These are phyloP conservation scores for Caenorhabditis uteleia DNA, from an alignment of 2,888 invertebrate species.

Conservation along the genomic window DNA sequence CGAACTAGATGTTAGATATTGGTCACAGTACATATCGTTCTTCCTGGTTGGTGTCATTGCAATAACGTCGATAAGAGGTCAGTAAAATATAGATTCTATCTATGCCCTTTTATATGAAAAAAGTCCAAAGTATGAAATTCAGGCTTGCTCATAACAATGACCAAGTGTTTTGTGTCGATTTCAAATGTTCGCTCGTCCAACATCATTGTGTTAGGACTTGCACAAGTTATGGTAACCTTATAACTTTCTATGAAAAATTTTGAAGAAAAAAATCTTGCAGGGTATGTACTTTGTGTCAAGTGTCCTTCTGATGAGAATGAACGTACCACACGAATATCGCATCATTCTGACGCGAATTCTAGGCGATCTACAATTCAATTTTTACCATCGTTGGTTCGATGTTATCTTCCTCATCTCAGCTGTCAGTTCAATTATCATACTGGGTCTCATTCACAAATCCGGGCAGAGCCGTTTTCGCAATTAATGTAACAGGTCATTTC, in stretches of 20 bases:
- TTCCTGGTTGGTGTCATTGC: conserved; percentile 95
- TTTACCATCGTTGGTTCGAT: conserved; percentile 99
- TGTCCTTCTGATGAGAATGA: conserved; percentile 96
- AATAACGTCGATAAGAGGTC: conserved; percentile 90
- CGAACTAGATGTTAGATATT: conserved; percentile 93
- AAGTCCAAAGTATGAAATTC: neutral
- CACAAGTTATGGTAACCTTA: conserved; percentile 86
- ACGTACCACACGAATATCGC: conserved; percentile 94
- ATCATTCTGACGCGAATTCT: conserved; percentile 79
- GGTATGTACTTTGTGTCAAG: conserved; percentile 99
- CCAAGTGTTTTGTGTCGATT: conserved; percentile 99
- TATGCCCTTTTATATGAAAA: neutral
- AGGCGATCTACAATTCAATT: conserved; percentile 95
- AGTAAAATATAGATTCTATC: neutral
- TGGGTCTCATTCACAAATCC: conserved; percentile 89
- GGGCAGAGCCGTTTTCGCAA: conserved; percentile 12
- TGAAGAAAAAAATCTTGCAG: conserved; percentile 71
- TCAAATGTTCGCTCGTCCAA: conserved; percentile 98
- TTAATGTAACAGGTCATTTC: no score
- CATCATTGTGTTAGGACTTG: conserved; percentile 91
- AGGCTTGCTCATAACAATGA: conserved; percentile 87
- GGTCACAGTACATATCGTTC: conserved; percentile 99
- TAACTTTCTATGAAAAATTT: neutral
- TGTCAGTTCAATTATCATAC: conserved; percentile 88
- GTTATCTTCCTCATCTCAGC: conserved; percentile 96